These are phyloP conservation scores for Anableps anableps DNA, from an alignment of 2,797 vertebrate genomes.

Conservation along the genomic window DNA sequence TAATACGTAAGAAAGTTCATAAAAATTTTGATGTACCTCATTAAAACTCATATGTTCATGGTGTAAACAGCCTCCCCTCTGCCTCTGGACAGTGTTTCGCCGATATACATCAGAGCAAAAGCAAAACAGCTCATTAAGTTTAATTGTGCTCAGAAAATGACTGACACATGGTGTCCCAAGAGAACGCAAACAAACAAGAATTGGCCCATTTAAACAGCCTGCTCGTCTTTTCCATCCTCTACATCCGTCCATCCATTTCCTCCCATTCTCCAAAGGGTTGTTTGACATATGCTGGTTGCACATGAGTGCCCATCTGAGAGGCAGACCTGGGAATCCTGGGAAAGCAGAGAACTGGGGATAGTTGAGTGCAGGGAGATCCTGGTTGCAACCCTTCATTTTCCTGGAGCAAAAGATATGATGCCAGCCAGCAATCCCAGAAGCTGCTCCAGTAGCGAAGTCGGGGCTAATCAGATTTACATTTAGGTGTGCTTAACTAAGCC, in stretches of 20 bases:
- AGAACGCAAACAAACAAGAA: slow-evolving; percentile 65
- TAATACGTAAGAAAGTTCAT: background rate
- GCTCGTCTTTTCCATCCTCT: slow-evolving; percentile 1
- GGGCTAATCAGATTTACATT: slow-evolving; percentile 69
- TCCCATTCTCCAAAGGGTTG: slow-evolving; percentile 58
- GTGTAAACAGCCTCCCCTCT: slow-evolving; percentile 3
- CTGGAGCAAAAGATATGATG: slow-evolving; percentile 13
- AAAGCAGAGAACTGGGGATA: slow-evolving; percentile 47
- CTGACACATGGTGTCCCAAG: slow-evolving; percentile 67
- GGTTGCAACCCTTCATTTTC: slow-evolving; percentile 24
- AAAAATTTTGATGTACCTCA: background rate
- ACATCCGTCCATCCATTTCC: slow-evolving; percentile 22
- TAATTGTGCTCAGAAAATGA: slow-evolving; percentile 72
- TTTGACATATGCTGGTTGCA: slow-evolving; percentile 78
- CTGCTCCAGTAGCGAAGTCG: slow-evolving; percentile 20
- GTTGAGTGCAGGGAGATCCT: slow-evolving; percentile 20
- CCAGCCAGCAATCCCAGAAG: slow-evolving; percentile 32
- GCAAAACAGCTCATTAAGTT: slow-evolving; percentile 68
- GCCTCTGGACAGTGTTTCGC: slow-evolving; percentile 31
- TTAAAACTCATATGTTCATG: background rate
- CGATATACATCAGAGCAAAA: slow-evolving; percentile 28
- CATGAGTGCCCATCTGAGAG: slow-evolving; percentile 73
- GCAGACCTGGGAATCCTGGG: slow-evolving; percentile 52
- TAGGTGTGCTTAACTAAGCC: slow-evolving; percentile 75
- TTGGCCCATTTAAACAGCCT: slow-evolving; percentile 38